Evolutionary conservation across 1,140 invertebrate species (phyloP).

Genomic region (Manduca sexta): DNA sequence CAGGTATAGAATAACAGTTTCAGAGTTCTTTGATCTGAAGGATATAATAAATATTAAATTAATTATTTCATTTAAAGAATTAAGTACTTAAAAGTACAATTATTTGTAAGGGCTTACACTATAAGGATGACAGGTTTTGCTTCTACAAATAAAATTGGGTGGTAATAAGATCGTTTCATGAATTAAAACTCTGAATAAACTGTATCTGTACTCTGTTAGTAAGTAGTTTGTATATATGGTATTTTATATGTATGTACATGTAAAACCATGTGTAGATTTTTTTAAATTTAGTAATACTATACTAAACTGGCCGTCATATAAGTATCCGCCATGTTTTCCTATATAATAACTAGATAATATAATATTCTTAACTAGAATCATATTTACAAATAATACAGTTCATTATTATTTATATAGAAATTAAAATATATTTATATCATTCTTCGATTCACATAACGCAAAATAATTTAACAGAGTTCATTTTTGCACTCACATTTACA

Average conservation of each 20-base stretch:
- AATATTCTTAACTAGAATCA: conserved; percentile 73
- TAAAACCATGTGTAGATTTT: conserved; percentile 74
- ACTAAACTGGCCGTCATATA: conserved; percentile 75
- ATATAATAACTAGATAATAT: conserved; percentile 73
- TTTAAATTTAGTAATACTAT: conserved; percentile 75
- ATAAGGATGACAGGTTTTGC: too few relatives aligned
- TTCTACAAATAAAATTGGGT: neutral
- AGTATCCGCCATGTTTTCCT: conserved; percentile 74
- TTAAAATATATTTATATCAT: conserved; percentile 73
- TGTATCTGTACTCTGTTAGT: conserved; percentile 42
- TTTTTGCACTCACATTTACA: conserved; percentile 74
- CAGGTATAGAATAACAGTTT: too few relatives aligned
- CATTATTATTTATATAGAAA: conserved; percentile 70
- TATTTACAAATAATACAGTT: conserved; percentile 76
- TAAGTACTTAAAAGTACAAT: too few relatives aligned
- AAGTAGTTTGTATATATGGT: conserved; percentile 33
- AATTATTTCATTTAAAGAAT: too few relatives aligned
- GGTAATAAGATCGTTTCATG: neutral
- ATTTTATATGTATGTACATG: conserved; percentile 67
- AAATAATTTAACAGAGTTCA: conserved; percentile 74
- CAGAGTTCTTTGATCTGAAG: too few relatives aligned
- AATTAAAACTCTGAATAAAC: neutral
- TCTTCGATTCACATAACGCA: conserved; percentile 73
- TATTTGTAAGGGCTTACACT: too few relatives aligned
- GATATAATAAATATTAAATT: too few relatives aligned